Conservation (phyloP, 2,888 invertebrate genomes). For the Clivina fossor region DNA sequence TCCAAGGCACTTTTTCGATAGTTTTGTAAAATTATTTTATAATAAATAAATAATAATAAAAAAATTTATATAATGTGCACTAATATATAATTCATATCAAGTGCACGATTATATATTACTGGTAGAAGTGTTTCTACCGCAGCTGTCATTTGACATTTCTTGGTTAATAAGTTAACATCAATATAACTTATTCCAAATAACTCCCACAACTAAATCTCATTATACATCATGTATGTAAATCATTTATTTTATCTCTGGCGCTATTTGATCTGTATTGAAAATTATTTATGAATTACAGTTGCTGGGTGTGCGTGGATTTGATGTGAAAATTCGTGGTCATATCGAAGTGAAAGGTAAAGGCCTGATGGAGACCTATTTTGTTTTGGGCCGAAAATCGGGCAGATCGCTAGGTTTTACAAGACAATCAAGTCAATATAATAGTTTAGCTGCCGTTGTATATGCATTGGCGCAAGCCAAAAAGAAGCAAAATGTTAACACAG, state of each 20-base stretch:
- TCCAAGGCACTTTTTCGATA: too few relatives aligned
- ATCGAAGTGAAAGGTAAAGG: conserved; percentile 95
- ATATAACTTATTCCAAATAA: neutral
- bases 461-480: conserved; percentile 83
- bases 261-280: too few relatives aligned
- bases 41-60: too few relatives aligned
- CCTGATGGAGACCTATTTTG: conserved; percentile 93
- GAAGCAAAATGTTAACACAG: conserved; percentile 62
- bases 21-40: too few relatives aligned
- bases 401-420: conserved; percentile 62
- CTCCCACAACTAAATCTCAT: neutral
- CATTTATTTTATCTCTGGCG: too few relatives aligned
- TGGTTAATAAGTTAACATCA: too few relatives aligned
- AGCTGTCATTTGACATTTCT: too few relatives aligned
- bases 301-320: conserved; percentile 72
- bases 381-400: conserved; percentile 66
- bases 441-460: conserved; percentile 84
- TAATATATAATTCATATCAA: too few relatives aligned
- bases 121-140: neutral
- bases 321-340: conserved; percentile 75
- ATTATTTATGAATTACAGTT: conserved; percentile 59
- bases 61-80: too few relatives aligned
- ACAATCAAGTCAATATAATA: conserved; percentile 72
- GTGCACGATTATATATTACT: neutral
- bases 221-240: neutral